Base-by-base conservation (phyloP, 2,113 vertebrate genomes). In the Ageneiosus marmoratus region DNA sequence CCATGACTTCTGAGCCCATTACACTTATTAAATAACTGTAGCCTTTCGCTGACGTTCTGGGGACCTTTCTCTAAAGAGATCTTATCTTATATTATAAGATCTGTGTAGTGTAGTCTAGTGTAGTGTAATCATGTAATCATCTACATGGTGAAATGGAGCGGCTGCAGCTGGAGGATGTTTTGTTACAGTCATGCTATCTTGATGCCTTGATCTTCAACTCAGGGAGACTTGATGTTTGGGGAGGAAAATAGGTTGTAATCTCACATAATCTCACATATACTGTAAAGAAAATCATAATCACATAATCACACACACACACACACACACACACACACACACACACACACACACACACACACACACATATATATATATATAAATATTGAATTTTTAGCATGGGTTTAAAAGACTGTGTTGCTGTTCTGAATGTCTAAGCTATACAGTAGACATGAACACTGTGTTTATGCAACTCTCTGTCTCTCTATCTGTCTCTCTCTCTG, bases 401-500 rank as follows among this genome's bases (percentile, higher is more conserved):
- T 50, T 46, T 3, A 51, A 15, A 46, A 74, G 70, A 77, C 34
- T 41, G 27, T 3, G 10, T 20, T 50, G 58, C 4, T 51, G 56
- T 51, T 86, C 37, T 48, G 9, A 62, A 44, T 12, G 56, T 37
- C 44, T 74, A 5, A 63, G n/a, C 50, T 82, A 82, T 65, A 58
- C 55, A 48, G n/a, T 44, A 48, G 29, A 44, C 13, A 63, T 12
- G 44, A 46, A 41, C 29, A 62, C 51, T 37, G 69, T 63, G 11
- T 41, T 69, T 69, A 70, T n/a, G 22, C 67, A n/a, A 18, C 12
- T 62, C 34, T n/a, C 56, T 15, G 15, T 56, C 50, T 20, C 69
- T 74, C 70, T 62, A 37, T 15, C 80, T 75, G 55, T 50, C 72
- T 53, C 74, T 29, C 50, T 29, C 29, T 58, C 29, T 22, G 24